Base-by-base conservation (phyloP, 2,888 invertebrate genomes). In the Trachelus tabidus region DNA sequence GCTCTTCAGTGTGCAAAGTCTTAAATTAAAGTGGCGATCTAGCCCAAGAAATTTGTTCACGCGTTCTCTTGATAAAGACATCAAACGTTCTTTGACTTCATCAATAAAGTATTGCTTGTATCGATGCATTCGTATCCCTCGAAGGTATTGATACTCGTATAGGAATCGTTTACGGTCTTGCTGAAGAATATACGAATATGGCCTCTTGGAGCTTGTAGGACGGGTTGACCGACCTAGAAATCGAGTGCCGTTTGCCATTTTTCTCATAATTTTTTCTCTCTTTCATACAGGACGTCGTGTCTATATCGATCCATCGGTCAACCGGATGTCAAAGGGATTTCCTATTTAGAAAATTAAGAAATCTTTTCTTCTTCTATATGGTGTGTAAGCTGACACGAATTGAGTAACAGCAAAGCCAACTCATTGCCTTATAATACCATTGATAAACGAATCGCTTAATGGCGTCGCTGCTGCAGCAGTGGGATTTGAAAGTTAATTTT, bases 401-500 rank as follows among this genome's bases (percentile, higher is more conserved):
- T 23, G 31, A 71, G 71, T 71, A 71, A 71, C 71, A 33, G 71
- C 71, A 9, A 15, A 12, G 31, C 33, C 71, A 31, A 71, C 31
- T 79, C 79, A 73, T 80, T 81, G 81, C 56, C 9, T 56, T 56
- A 56, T 56, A 56, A 23, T 56, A 56, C 56, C 56, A 56, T 56
- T 56, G 80, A 85, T 83, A 83, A 85, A 83, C 85, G 84, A 82
- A 78, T 83, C 83, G 84, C 83, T 85, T 86, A 84, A 84, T 82
- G 82, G 80, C 83, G 82, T 82, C 83, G 78, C 81, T 82, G 80
- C 80, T 79, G 79, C 79, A 82, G 79, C 83, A 31, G 31, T 71
- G 80, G 85, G 87, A 86, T 85, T 86, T 83, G 84, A 87, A 86
- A 83, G 84, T 86, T 85, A 87, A 88, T 89, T 87, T 87, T 84